A percentile compares a stretch with the other conserved stretches of the same genome.
phyloP scores from a whole-genome alignment of 2,888 invertebrate genomes.

The Rutpela maculata region DNA sequence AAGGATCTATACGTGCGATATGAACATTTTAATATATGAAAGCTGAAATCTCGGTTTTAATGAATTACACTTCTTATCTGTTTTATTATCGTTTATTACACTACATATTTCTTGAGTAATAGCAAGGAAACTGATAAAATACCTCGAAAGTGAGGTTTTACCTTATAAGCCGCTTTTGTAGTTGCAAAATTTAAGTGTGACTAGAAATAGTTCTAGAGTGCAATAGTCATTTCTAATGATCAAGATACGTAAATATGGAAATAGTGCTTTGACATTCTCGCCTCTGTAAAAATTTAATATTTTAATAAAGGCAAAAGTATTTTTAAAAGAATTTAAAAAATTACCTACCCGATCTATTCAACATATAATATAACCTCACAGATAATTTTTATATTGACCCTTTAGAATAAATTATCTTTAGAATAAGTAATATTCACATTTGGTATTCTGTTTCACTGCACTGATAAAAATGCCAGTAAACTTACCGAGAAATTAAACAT shows the following conservation, averaged over 20 bases:
- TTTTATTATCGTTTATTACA: constrained; percentile 11
- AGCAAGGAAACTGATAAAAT: constrained; percentile 20
- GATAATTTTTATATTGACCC: too few relatives aligned
- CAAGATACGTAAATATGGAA: constrained; percentile 8
- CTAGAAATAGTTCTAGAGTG: constrained; percentile 9
- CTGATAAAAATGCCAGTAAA: too few relatives aligned
- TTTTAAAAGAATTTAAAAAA: too few relatives aligned
- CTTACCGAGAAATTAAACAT: too few relatives aligned
- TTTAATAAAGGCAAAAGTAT: too few relatives aligned
- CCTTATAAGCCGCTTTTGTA: constrained; percentile 16
- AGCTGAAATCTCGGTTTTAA: constrained; percentile 12
- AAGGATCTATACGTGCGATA: constrained; percentile 42
- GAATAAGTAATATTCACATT: too few relatives aligned
- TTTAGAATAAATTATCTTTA: too few relatives aligned
- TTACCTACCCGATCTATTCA: too few relatives aligned
- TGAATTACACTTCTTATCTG: constrained; percentile 15
- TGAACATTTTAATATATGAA: constrained; percentile 16
- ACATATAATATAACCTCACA: too few relatives aligned
- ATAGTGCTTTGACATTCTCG: not conserved
- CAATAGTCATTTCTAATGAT: constrained; percentile 2
- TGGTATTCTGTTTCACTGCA: too few relatives aligned
- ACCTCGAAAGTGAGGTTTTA: constrained; percentile 10
- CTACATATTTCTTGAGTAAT: constrained; percentile 8
- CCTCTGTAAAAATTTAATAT: not conserved
- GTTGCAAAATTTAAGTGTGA: constrained; percentile 25